Evolutionary conservation across 2,888 invertebrate genomes (phyloP), one percentile per base, ranked within the genome.

Genomic region (Tupiocoris notatus): DNA sequence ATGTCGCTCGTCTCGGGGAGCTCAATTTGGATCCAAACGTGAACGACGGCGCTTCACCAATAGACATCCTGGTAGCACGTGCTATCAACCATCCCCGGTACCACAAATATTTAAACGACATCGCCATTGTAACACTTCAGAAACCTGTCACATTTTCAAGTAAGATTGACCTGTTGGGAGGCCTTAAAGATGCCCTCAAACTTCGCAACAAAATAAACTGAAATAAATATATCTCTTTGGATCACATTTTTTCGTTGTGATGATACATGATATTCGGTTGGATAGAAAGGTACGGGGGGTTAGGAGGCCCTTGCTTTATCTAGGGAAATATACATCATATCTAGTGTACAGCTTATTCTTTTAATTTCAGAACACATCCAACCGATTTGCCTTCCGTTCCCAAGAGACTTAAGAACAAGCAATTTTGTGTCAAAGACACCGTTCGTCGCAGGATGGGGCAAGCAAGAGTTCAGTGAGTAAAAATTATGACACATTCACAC

Each of bases 381-480:
- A 78, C 92, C 93, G 0, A 90, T 94, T 79, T 95, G 95, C 83
- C 85, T 95, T 63, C 95, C 95, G 0, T 83, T 85, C 16, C 83
- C 85, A 7, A 83, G 85, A 0, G 85, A 87, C 1, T 81, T 91
- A 59, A 85, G 88, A 62, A 83, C 85, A 0, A 87, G 85, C 61
- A 85, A 84, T 17, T 90, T 87, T 81, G 88, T 86, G 22, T 86
- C 86, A 80, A 86, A 86, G 77, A 86, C 85, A 78, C 92, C 92
- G 0, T 89, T 91, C 81, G 88, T 95, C 2, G 92, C 92, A 20
- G 95, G 95, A 22, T 95, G 94, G 94, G 95, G 95, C 16, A 87
- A 92, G 7, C 84, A 88, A 0, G 84, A 86, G 71, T 91, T 88
- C 83, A 87, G 92, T 92, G 86, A 89, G 91, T 88, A 39, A 39